These are phyloP conservation scores for Thyatira batis DNA, from an alignment of 2,888 invertebrate genomes.

Conservation along the genomic window DNA sequence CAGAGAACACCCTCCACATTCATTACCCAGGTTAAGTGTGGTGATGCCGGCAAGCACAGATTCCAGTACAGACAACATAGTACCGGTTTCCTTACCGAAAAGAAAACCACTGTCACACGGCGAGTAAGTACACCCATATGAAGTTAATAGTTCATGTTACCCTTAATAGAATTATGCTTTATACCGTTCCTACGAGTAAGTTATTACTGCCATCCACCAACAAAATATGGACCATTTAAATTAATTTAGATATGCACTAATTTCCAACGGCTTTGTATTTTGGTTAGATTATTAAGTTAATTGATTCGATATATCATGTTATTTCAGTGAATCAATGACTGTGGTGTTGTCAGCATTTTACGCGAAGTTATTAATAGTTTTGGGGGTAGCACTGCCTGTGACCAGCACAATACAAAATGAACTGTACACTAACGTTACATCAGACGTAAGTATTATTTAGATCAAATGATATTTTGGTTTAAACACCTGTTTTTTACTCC, in stretches of 20 bases:
- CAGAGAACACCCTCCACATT: constrained; percentile 67
- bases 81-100: constrained; percentile 25
- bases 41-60: constrained; percentile 62
- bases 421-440: constrained; percentile 67
- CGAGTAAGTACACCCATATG: constrained; percentile 55
- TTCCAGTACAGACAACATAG: constrained; percentile 61
- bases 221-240: not conserved
- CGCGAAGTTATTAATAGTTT: constrained; percentile 84
- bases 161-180: too few relatives aligned
- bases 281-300: constrained; percentile 33
- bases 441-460: constrained; percentile 65
- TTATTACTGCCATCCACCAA: not conserved
- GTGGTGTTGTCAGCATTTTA: constrained; percentile 85
- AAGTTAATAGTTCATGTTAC: not conserved
- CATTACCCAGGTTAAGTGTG: constrained; percentile 67
- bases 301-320: constrained; percentile 47
- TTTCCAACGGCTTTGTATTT: constrained; percentile 21
- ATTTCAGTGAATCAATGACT: constrained; percentile 83
- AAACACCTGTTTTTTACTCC: too few relatives aligned
- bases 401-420: constrained; percentile 84
- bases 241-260: constrained; percentile 15
- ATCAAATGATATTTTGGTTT: too few relatives aligned
- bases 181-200: too few relatives aligned
- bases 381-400: constrained; percentile 84
- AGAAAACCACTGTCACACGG: constrained; percentile 61